Conservation (phyloP, 1,140 invertebrate genomes). For the Propsilocerus akamusi region DNA sequence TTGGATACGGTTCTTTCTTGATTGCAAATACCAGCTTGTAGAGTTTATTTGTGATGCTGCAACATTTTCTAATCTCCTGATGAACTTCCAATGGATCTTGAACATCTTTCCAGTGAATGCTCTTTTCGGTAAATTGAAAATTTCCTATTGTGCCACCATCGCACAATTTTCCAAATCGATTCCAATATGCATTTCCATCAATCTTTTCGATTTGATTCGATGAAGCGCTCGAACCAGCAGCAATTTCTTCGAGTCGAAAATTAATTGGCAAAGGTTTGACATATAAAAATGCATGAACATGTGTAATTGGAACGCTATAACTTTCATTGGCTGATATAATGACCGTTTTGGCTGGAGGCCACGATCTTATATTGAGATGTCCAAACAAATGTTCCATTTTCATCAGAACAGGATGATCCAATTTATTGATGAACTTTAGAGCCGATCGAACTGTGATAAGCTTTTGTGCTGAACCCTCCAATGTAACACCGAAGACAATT, state of each 20-base stretch:
- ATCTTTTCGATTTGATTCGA: background rate
- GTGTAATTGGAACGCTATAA: constrained; percentile 20
- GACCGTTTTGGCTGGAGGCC: constrained; percentile 10
- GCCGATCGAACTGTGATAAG: constrained; percentile 89
- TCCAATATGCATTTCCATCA: constrained; percentile 5
- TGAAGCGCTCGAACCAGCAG: background rate
- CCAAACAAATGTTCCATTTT: constrained; percentile 37
- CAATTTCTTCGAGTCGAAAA: background rate
- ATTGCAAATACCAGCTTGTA: constrained; percentile 33
- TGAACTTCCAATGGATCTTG: constrained; percentile 9
- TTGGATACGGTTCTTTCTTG: constrained; percentile 59
- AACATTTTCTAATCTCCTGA: constrained; percentile 13
- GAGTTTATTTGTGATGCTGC: constrained; percentile 13
- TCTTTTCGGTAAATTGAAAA: constrained; percentile 7
- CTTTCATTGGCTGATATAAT: constrained; percentile 13
- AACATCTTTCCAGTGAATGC: constrained; percentile 14
- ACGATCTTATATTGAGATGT: constrained; percentile 12
- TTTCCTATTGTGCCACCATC: background rate
- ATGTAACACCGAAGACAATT: constrained; percentile 69
- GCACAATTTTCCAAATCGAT: constrained; percentile 1
- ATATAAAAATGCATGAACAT: constrained; percentile 14
- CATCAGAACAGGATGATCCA: constrained; percentile 50
- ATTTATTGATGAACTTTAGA: constrained; percentile 57
- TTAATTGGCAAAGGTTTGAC: background rate
- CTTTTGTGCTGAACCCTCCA: constrained; percentile 86